Conservation (phyloP, 2,113 vertebrate genomes). For the Hydrolagus affinis region DNA sequence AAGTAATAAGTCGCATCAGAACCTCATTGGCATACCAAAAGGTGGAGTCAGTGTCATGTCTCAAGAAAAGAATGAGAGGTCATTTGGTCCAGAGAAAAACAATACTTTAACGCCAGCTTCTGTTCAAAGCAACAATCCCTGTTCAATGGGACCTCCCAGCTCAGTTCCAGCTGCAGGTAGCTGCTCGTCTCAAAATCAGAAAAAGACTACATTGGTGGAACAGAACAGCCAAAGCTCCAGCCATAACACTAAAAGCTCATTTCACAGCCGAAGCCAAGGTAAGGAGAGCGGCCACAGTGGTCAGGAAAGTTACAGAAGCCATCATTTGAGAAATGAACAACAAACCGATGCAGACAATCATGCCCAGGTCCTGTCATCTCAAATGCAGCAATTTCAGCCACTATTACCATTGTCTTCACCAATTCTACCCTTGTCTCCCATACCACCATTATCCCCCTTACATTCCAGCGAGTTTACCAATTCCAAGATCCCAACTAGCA, state of each 20-base stretch:
- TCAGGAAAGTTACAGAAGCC: neutral
- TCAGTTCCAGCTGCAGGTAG: slow-evolving; percentile 41
- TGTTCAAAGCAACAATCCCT: slow-evolving; percentile 49
- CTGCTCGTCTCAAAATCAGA: slow-evolving; percentile 47
- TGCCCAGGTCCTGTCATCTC: neutral
- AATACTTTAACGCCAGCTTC: slow-evolving; percentile 41
- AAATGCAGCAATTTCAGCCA: slow-evolving; percentile 22
- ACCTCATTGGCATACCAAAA: slow-evolving; percentile 48
- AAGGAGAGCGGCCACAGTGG: slow-evolving; percentile 35
- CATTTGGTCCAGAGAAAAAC: slow-evolving; percentile 47
- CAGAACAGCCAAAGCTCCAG: slow-evolving; percentile 38
- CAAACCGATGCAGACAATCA: neutral
- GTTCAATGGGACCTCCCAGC: slow-evolving; percentile 40
- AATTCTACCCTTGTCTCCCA: slow-evolving; percentile 36
- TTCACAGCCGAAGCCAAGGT: slow-evolving; percentile 39
- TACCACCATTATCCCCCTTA: slow-evolving; percentile 51
- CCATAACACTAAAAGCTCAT: slow-evolving; percentile 42
- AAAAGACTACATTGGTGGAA: slow-evolving; percentile 38
- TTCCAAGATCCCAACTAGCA: slow-evolving; percentile 47
- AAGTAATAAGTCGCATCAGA: slow-evolving; percentile 50
- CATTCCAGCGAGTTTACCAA: slow-evolving; percentile 64
- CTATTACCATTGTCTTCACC: slow-evolving; percentile 18
- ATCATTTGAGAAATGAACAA: neutral
- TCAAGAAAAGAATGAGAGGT: slow-evolving; percentile 43
- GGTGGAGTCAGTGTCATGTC: slow-evolving; percentile 41